These are phyloP conservation scores for Cherax quadricarinatus DNA, from an alignment of 1,140 invertebrate genomes.

Conservation along the genomic window DNA sequence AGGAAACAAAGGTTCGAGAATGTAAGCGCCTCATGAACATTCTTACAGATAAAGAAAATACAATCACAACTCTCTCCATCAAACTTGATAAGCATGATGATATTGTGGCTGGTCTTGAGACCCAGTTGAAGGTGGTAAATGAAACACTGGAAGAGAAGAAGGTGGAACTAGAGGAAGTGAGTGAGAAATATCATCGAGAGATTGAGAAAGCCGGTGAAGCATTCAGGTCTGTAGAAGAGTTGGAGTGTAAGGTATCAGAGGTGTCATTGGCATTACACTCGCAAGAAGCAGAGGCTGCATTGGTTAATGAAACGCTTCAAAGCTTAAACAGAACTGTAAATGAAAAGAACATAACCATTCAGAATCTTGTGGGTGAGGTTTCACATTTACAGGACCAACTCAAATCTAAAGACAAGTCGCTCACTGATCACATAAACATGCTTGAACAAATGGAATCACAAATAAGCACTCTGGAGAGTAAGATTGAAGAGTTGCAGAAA, in stretches of 20 bases:
- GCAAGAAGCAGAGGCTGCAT: constrained; percentile 2
- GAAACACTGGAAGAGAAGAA: constrained; percentile 39
- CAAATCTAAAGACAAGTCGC: constrained; percentile 31
- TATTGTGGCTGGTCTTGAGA: constrained; percentile 40
- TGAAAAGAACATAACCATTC: constrained; percentile 57
- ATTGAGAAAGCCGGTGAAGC: background rate
- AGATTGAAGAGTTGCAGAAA: constrained; percentile 51
- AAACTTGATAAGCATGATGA: constrained; percentile 62
- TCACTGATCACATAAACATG: constrained; percentile 51
- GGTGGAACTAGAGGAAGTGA: constrained; percentile 16
- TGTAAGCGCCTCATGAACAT: constrained; percentile 71
- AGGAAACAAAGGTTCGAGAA: constrained; percentile 66
- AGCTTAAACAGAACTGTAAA: constrained; percentile 47
- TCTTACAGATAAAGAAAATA: constrained; percentile 71
- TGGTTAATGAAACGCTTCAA: constrained; percentile 16
- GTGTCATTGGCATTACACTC: background rate
- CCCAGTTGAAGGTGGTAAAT: constrained; percentile 8
- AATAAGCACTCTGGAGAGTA: constrained; percentile 21
- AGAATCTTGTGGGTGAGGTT: constrained; percentile 61
- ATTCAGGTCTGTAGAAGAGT: background rate
- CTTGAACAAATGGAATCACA: constrained; percentile 46
- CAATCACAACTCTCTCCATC: constrained; percentile 62
- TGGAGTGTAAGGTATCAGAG: constrained; percentile 19
- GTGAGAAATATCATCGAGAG: background rate
- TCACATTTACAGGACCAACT: constrained; percentile 48